Percentiles rank a stretch among this genome's conserved stretches.
Evolutionary conservation across 2,797 vertebrate species (phyloP).

Genomic region (Danio choprae): DNA sequence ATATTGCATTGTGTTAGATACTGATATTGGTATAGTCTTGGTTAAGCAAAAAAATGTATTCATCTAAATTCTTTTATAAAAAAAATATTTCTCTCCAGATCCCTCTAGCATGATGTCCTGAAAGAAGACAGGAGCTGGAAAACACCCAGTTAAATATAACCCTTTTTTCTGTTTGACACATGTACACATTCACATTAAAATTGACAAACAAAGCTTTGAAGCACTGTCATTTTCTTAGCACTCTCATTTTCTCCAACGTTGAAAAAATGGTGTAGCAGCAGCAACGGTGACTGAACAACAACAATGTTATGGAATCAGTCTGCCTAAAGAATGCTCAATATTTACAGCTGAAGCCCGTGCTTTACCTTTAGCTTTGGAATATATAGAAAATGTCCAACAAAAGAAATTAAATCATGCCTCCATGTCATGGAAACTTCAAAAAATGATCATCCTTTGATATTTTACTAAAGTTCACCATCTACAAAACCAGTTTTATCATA

Average conservation of each 20-base stretch:
- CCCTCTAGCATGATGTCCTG: constrained; percentile 13
- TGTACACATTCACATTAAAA: neutral
- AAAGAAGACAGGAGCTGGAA: neutral
- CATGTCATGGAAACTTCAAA: too few relatives aligned
- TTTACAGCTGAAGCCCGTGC: neutral
- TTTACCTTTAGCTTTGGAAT: constrained; percentile 1
- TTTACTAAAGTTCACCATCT: too few relatives aligned
- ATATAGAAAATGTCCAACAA: neutral
- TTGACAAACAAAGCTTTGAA: constrained; percentile 14
- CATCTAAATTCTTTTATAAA: neutral
- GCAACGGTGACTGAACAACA: neutral
- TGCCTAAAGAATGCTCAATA: neutral
- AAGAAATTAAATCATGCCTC: too few relatives aligned
- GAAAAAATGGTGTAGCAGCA: too few relatives aligned
- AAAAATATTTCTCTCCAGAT: neutral
- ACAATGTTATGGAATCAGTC: neutral
- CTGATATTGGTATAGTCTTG: too few relatives aligned
- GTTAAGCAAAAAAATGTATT: neutral
- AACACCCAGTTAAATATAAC: neutral
- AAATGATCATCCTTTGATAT: too few relatives aligned
- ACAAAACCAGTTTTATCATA: too few relatives aligned
- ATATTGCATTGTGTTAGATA: too few relatives aligned
- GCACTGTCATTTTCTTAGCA: neutral
- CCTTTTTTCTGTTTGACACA: neutral
- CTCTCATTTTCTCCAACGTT: neutral